A percentile compares a stretch with the other conserved stretches of the same genome.
phyloP scores from a whole-genome alignment of 2,113 vertebrate genomes.

The Miniopterus natalensis region DNA sequence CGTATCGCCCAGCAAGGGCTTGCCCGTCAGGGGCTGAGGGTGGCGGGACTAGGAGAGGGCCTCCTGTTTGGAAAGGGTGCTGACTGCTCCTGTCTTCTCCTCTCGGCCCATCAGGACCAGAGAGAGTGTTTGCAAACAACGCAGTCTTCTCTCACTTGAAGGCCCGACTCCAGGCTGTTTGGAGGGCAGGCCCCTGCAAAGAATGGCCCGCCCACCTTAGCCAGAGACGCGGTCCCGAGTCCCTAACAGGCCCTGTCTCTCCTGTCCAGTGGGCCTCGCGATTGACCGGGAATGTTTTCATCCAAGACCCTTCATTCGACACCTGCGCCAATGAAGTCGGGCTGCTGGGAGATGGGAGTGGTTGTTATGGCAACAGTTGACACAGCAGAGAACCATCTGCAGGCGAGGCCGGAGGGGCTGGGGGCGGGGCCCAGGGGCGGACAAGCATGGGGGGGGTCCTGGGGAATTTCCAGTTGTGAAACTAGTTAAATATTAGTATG shows the following conservation, averaged over 20 bases:
- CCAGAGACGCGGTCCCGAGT: rapidly evolving
- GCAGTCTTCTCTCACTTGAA: neutral
- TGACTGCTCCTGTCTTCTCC: neutral
- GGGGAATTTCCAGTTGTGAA: neutral
- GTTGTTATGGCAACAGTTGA: slow-evolving; percentile 75
- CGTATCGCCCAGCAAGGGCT: neutral
- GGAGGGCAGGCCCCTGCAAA: neutral
- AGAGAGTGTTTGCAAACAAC: neutral
- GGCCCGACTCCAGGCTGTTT: neutral
- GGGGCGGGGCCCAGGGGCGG: slow-evolving; percentile 19
- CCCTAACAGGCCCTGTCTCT: neutral
- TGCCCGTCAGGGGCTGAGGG: neutral
- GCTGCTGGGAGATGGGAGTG: neutral
- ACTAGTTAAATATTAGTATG: neutral
- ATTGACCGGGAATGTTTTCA: slow-evolving; percentile 22
- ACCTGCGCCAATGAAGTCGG: neutral
- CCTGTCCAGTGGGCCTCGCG: neutral
- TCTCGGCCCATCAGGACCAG: neutral
- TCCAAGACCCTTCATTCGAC: neutral
- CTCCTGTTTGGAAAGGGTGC: neutral
- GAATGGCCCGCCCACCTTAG: neutral
- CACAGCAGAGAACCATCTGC: slow-evolving; percentile 32
- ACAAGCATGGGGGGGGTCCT: neutral
- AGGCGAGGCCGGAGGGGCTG: neutral
- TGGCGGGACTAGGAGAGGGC: neutral